A percentile compares a stretch with the other conserved stretches of the same genome.
These are phyloP conservation scores for Zeugodacus cucurbitae DNA, from an alignment of 1,140 invertebrate genomes.

Conservation along the genomic window DNA sequence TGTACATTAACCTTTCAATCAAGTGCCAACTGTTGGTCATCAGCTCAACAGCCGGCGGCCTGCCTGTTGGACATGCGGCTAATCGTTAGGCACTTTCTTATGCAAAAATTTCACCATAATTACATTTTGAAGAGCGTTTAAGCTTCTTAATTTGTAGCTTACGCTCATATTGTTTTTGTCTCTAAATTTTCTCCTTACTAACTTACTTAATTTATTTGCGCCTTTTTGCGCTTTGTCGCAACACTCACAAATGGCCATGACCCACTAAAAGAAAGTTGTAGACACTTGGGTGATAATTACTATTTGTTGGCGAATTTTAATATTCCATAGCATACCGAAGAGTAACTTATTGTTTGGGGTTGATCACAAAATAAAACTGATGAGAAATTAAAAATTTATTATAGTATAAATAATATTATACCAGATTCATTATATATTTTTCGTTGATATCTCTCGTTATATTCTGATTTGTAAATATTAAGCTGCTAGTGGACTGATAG, in stretches of 20 bases:
- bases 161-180: background rate
- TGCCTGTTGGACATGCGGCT: background rate
- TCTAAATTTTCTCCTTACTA: background rate
- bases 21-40: background rate
- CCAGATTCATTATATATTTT: too few species aligned
- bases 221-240: background rate
- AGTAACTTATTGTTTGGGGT: too few species aligned
- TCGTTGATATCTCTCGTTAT: too few species aligned
- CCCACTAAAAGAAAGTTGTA: background rate
- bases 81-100: background rate
- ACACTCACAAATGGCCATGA: constrained; percentile 21
- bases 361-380: too few species aligned
- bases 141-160: background rate
- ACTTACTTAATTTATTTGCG: background rate
- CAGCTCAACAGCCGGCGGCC: background rate
- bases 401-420: too few species aligned
- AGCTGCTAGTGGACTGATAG: too few species aligned
- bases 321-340: too few species aligned
- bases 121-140: background rate
- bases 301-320: background rate
- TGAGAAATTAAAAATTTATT: too few species aligned
- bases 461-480: too few species aligned
- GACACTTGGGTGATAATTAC: background rate
- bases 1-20: constrained; percentile 30
- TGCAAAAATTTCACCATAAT: constrained; percentile 27